Conservation (phyloP, 2,113 vertebrate genomes). For the Cynocephalus volans region DNA sequence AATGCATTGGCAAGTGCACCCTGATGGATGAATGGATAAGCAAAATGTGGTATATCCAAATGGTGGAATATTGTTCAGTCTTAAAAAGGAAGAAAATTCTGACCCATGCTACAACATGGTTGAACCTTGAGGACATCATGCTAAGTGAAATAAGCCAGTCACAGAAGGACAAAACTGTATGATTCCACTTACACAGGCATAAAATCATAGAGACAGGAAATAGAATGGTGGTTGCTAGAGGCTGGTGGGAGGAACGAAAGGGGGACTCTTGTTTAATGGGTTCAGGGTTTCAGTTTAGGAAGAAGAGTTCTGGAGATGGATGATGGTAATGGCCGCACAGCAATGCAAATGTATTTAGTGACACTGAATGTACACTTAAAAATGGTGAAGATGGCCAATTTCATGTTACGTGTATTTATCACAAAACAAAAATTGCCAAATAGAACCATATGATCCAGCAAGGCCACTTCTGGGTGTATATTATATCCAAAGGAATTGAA, state of each 20-base stretch:
- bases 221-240: background rate
- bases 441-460: background rate
- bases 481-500: background rate
- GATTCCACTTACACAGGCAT: background rate
- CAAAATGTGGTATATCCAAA: background rate
- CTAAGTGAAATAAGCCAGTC: background rate
- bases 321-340: background rate
- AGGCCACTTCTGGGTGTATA: background rate
- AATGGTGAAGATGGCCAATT: background rate
- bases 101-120: background rate
- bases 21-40: background rate
- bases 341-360: background rate
- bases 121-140: background rate
- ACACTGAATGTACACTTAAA: background rate
- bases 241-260: background rate
- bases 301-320: background rate
- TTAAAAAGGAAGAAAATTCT: background rate
- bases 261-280: background rate
- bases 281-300: background rate
- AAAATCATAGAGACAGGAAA: slow-evolving; percentile 12
- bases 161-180: background rate
- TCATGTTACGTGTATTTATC: background rate
- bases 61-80: background rate
- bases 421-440: background rate
- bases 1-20: background rate